Percentiles rank a stretch among this genome's conserved stretches.
These are phyloP conservation scores for Sprattus sprattus DNA, from an alignment of 2,113 vertebrate genomes.

Conservation along the genomic window DNA sequence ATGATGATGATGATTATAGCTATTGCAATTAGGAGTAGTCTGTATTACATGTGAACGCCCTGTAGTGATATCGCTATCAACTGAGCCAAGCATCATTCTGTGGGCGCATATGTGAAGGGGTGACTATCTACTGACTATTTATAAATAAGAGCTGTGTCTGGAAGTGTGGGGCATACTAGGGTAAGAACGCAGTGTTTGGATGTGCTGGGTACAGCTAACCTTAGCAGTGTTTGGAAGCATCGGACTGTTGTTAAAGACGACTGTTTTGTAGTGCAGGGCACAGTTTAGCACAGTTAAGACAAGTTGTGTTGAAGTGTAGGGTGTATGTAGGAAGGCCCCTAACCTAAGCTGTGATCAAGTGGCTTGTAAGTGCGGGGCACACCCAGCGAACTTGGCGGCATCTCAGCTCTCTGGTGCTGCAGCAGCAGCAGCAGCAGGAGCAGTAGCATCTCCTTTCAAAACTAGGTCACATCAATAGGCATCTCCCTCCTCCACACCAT, in stretches of 20 bases:
- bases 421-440: background rate
- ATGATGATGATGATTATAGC: constrained; percentile 15
- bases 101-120: background rate
- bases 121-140: background rate
- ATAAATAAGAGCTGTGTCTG: background rate
- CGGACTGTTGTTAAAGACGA: background rate
- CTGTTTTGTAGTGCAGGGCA: background rate
- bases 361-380: background rate
- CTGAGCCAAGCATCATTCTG: background rate
- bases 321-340: background rate
- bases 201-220: background rate
- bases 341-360: background rate
- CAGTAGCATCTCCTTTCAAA: constrained; percentile 32
- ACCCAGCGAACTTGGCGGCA: background rate
- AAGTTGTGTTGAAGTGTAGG: background rate
- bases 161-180: background rate
- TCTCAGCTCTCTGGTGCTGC: background rate
- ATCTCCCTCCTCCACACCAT: constrained; percentile 51
- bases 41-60: constrained; percentile 7
- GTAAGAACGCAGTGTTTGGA: background rate
- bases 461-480: constrained; percentile 66
- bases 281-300: background rate
- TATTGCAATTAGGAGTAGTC: background rate
- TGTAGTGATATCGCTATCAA: background rate
- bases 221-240: background rate